phyloP scores from a whole-genome alignment of 1,140 invertebrate genomes.

The Bathynomus jamesi region DNA sequence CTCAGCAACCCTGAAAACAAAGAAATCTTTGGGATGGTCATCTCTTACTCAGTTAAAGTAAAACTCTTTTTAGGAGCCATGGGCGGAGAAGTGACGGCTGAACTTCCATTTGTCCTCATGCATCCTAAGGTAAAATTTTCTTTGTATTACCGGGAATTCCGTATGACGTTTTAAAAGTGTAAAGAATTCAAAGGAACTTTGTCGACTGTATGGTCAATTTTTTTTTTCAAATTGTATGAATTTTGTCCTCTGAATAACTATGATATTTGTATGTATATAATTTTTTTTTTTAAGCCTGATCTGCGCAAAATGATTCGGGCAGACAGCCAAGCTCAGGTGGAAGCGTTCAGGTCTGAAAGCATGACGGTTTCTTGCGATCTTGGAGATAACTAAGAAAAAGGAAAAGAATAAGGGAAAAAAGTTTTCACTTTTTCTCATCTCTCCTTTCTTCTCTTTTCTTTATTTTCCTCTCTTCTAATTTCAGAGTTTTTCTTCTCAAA shows the following conservation, averaged over 20 bases:
- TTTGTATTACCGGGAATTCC: background rate
- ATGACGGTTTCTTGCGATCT: slow-evolving; percentile 32
- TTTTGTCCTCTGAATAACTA: background rate
- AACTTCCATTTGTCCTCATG: slow-evolving; percentile 95
- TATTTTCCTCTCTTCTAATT: too few species aligned
- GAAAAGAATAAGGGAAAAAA: too few species aligned
- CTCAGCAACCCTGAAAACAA: slow-evolving; percentile 68
- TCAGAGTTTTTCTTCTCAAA: too few species aligned
- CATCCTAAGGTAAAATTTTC: slow-evolving; percentile 64
- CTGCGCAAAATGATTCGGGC: slow-evolving; percentile 36
- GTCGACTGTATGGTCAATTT: too few species aligned
- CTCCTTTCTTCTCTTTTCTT: too few species aligned
- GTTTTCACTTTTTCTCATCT: too few species aligned
- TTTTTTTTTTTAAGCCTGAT: slow-evolving; percentile 30
- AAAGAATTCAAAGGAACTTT: too few species aligned
- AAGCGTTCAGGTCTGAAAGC: slow-evolving; percentile 41
- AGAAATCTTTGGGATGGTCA: slow-evolving; percentile 80
- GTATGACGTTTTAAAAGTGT: too few species aligned
- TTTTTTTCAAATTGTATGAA: too few species aligned
- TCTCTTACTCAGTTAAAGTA: slow-evolving; percentile 86
- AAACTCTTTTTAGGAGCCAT: slow-evolving; percentile 90
- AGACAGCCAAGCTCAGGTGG: slow-evolving; percentile 39
- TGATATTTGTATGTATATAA: background rate
- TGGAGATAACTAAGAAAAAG: too few species aligned
- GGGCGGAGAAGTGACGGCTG: slow-evolving; percentile 87